phyloP scores from a whole-genome alignment of 1,140 invertebrate species.

The Polypedilum vanderplanki region DNA sequence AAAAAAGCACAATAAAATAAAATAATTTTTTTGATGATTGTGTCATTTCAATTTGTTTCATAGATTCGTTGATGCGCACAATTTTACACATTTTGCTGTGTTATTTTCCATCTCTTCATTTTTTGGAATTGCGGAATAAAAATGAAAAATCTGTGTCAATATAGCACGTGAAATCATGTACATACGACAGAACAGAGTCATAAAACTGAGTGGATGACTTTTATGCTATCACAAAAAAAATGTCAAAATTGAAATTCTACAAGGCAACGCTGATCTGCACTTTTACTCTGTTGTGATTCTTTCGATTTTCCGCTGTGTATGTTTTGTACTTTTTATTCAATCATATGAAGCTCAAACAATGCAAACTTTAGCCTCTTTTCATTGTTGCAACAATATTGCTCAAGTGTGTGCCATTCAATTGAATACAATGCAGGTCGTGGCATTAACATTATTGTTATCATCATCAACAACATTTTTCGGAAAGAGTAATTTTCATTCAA shows the following conservation, averaged over 20 bases:
- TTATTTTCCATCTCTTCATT: not conserved
- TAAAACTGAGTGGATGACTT: not conserved
- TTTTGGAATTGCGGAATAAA: not conserved
- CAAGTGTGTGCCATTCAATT: no score
- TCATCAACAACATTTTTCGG: no score
- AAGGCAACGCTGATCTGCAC: slow-evolving; percentile 1
- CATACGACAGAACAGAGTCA: not conserved
- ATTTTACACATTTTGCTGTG: not conserved
- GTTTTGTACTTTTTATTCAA: no score
- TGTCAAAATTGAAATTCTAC: not conserved
- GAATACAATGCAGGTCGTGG: not conserved
- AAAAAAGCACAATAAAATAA: slow-evolving; percentile 12
- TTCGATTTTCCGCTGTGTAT: no score
- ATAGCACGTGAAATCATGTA: not conserved
- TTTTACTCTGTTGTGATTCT: not conserved
- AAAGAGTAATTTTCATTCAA: not conserved
- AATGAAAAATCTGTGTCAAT: not conserved
- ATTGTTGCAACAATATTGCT: no score
- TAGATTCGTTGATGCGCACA: slow-evolving; percentile 4
- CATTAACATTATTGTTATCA: not conserved
- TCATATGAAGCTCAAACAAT: no score
- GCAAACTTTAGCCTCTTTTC: no score
- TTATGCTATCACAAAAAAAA: not conserved
- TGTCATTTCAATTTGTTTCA: slow-evolving; percentile 18
- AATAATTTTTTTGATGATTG: slow-evolving; percentile 19